A percentile compares a stretch with the other conserved stretches of the same genome.
These are phyloP conservation scores for Istiophorus platypterus DNA, from an alignment of 2,113 vertebrate genomes.

Conservation along the genomic window DNA sequence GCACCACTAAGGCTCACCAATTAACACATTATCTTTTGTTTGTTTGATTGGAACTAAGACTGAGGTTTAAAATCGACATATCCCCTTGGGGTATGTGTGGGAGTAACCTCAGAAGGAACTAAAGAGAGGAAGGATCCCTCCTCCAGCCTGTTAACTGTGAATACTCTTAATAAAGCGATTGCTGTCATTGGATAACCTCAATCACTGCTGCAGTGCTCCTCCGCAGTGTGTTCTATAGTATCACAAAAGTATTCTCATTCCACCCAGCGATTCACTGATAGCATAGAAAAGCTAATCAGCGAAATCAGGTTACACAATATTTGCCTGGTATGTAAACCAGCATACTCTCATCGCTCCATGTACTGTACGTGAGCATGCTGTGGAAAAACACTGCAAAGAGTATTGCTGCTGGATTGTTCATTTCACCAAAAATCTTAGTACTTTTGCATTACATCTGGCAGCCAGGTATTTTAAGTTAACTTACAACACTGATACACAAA, in stretches of 20 bases:
- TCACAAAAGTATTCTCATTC: conserved; percentile 7
- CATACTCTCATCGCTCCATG: not conserved
- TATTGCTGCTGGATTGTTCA: too few species aligned
- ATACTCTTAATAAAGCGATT: not conserved
- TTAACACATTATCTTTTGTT: not conserved
- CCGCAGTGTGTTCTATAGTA: too few species aligned
- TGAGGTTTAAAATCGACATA: not conserved
- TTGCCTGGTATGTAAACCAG: conserved; percentile 14
- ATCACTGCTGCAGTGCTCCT: conserved; percentile 1
- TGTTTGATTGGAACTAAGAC: not conserved
- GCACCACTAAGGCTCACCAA: not conserved
- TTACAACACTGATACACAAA: too few species aligned
- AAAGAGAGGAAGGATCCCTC: not conserved
- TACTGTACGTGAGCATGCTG: too few species aligned
- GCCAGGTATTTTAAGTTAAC: too few species aligned
- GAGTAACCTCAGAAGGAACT: not conserved
- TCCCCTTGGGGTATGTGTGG: not conserved
- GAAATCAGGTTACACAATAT: conserved; percentile 12
- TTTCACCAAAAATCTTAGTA: not conserved
- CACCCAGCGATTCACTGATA: not conserved
- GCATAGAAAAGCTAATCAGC: conserved; percentile 15
- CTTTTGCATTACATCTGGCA: not conserved
- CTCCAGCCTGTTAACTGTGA: not conserved
- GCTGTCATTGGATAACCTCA: not conserved
- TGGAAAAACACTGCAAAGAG: too few species aligned